A percentile compares a stretch with the other conserved stretches of the same genome.
These are phyloP conservation scores for Telmatochromis sp. DNA, from an alignment of 2,113 vertebrate genomes.

Conservation along the genomic window DNA sequence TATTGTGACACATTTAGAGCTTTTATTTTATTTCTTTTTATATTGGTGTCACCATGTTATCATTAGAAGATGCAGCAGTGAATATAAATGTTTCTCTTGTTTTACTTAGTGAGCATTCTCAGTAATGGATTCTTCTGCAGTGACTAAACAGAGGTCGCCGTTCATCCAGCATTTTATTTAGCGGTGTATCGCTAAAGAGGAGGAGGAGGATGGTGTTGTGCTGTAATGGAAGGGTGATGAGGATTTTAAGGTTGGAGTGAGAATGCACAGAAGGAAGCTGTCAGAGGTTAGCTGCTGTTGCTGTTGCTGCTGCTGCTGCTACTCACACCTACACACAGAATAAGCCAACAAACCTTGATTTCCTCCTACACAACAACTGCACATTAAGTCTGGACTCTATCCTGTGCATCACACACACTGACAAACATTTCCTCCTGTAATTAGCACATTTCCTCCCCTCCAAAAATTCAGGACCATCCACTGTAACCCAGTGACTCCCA, in stretches of 20 bases:
- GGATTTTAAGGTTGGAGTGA: background rate
- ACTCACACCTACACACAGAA: constrained; percentile 36
- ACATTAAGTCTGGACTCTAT: constrained; percentile 9
- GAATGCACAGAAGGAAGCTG: background rate
- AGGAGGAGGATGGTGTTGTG: background rate
- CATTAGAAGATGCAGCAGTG: background rate
- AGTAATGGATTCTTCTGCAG: background rate
- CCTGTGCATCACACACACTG: background rate
- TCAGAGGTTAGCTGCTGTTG: constrained; percentile 7
- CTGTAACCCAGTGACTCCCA: background rate
- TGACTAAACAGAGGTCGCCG: background rate
- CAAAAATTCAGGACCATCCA: background rate
- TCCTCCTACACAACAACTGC: constrained; percentile 36
- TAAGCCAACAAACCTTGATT: constrained; percentile 22
- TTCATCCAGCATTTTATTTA: background rate
- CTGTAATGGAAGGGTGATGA: background rate
- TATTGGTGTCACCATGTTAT: background rate
- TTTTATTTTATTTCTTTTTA: background rate
- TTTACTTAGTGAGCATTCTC: background rate
- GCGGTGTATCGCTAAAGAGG: background rate
- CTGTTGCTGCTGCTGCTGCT: background rate
- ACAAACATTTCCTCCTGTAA: background rate
- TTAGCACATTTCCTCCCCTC: background rate
- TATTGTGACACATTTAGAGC: background rate
- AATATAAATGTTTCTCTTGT: background rate